Conservation (phyloP, 1,140 invertebrate genomes). For the Macrobrachium nipponense region DNA sequence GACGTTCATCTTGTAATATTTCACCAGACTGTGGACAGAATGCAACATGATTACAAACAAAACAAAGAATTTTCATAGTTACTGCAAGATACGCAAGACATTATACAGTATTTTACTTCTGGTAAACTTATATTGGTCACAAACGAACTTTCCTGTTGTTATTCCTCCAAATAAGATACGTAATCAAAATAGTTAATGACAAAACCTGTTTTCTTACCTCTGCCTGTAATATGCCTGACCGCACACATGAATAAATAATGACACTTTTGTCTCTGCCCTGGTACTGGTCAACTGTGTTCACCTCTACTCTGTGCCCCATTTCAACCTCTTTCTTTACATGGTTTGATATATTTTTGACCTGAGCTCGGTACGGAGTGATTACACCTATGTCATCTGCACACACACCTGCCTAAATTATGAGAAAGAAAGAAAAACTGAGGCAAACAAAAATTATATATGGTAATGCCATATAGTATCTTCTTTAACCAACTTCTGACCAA, state of each 20-base stretch:
- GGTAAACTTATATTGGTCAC: background rate
- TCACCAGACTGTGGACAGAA: conserved; percentile 74
- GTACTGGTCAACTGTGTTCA: conserved; percentile 97
- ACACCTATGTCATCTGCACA: conserved; percentile 80
- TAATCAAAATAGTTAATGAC: background rate
- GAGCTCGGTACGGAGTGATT: conserved; percentile 89
- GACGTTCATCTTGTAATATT: conserved; percentile 85
- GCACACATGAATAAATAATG: conserved; percentile 90
- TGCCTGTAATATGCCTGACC: conserved; percentile 66
- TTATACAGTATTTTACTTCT: background rate
- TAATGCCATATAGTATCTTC: background rate
- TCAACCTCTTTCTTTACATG: conserved; percentile 63
- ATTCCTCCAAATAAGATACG: background rate
- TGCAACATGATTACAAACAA: background rate
- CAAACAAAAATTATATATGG: background rate
- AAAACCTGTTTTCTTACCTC: conserved; percentile 28
- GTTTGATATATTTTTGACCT: conserved; percentile 80
- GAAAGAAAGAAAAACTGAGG: conserved; percentile 8
- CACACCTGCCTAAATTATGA: conserved; percentile 73
- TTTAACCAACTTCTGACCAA: no score
- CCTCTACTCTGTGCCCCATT: conserved; percentile 74
- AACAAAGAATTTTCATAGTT: no score
- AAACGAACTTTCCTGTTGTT: background rate
- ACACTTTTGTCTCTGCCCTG: conserved; percentile 94
- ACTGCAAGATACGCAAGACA: background rate